Percentiles rank a stretch among this genome's conserved stretches.
phyloP scores from a whole-genome alignment of 2,797 vertebrate species.

The Pipistrellus nathusii region DNA sequence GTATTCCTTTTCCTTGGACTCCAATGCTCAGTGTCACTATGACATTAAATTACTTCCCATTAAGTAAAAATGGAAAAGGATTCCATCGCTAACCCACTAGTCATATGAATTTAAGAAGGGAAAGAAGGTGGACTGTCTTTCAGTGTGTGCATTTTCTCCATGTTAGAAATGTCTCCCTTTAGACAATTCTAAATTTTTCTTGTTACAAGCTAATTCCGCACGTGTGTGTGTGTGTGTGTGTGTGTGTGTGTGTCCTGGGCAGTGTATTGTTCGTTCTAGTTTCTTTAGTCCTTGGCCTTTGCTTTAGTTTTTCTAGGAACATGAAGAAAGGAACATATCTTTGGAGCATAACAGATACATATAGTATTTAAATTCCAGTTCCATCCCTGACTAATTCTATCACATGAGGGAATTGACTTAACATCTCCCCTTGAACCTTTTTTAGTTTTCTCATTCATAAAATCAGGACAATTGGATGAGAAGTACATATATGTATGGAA shows the following conservation, averaged over 20 bases:
- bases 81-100: fast-evolving
- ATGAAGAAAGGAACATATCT: neutral
- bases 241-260: neutral
- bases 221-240: neutral
- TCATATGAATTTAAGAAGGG: neutral
- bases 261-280: neutral
- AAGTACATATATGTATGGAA: neutral
- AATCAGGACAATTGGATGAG: neutral
- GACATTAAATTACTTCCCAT: neutral
- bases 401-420: neutral
- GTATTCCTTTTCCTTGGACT: neutral
- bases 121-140: neutral
- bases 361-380: neutral
- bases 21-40: neutral
- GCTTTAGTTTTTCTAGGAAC: neutral
- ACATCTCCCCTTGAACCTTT: neutral
- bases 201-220: neutral
- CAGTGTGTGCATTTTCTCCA: neutral
- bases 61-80: neutral
- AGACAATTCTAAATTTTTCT: neutral
- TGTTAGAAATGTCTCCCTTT: neutral
- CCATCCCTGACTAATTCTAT: neutral
- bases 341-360: neutral
- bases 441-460: neutral
- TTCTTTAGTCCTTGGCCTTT: neutral